A percentile compares a stretch with the other conserved stretches of the same genome.
phyloP scores from a whole-genome alignment of 2,113 vertebrate genomes.

The Cyanoliseus patagonus region DNA sequence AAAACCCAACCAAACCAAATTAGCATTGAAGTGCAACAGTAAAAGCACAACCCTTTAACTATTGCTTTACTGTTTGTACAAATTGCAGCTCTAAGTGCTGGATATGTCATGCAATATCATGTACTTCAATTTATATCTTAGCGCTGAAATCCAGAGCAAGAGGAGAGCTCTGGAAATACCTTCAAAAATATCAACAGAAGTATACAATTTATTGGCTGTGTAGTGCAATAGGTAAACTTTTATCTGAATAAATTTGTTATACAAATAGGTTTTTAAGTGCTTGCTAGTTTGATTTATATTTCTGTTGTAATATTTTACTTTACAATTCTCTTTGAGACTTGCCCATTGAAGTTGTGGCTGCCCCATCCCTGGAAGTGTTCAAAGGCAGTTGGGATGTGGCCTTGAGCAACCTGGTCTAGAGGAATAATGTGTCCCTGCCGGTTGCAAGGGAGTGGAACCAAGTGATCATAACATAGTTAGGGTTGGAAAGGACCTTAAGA shows the following conservation, averaged over 20 bases:
- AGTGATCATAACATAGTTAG: too few relatives aligned
- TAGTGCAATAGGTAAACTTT: neutral
- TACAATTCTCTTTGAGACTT: neutral
- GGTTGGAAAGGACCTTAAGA: too few relatives aligned
- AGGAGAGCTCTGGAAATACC: neutral
- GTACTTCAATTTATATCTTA: neutral
- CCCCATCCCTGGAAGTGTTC: neutral
- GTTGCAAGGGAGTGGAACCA: neutral
- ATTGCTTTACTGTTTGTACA: neutral
- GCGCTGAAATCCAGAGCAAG: neutral
- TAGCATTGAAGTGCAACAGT: neutral
- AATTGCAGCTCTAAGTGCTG: neutral
- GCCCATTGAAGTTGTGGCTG: neutral
- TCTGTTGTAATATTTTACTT: neutral
- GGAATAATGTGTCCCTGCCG: neutral
- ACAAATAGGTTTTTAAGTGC: neutral
- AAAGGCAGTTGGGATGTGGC: neutral
- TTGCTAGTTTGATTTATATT: neutral
- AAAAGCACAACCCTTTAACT: neutral
- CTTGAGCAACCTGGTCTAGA: neutral
- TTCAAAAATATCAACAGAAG: neutral
- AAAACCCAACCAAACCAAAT: neutral
- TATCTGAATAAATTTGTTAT: neutral
- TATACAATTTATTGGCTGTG: neutral
- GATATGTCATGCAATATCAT: rapidly evolving